These are phyloP conservation scores for Nomada goodeniana DNA, from an alignment of 2,888 invertebrate genomes.

Conservation along the genomic window DNA sequence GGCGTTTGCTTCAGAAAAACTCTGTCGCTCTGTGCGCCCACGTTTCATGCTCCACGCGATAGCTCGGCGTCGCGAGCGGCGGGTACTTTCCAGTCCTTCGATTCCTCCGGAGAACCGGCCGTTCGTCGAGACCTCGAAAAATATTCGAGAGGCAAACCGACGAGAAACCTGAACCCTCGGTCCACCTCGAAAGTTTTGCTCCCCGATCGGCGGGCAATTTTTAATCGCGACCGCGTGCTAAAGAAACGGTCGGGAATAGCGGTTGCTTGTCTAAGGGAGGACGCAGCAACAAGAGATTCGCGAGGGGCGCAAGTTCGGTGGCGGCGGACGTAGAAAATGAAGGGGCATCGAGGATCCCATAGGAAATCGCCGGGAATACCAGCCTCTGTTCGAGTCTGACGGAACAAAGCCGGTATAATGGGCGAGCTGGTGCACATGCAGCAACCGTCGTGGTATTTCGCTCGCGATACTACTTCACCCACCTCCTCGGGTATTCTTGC, in stretches of 20 bases:
- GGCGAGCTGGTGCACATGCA: constrained; percentile 55
- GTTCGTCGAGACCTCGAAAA: too few relatives aligned
- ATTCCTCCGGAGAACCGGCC: too few relatives aligned
- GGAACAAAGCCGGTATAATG: constrained; percentile 68
- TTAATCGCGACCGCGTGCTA: not conserved
- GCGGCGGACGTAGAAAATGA: constrained; percentile 56
- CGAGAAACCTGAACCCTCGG: too few relatives aligned
- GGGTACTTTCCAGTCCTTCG: not conserved
- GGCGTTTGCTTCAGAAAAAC: constrained; percentile 44
- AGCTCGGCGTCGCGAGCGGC: not conserved
- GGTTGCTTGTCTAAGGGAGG: constrained; percentile 9
- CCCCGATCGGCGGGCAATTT: not conserved
- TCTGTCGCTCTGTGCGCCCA: constrained; percentile 43
- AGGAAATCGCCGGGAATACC: constrained; percentile 68
- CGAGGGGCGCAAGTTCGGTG: not conserved
- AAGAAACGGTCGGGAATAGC: not conserved
- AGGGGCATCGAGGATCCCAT: constrained; percentile 63
- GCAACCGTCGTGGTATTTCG: constrained; percentile 57
- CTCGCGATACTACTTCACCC: constrained; percentile 39
- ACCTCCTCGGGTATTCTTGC: constrained; percentile 40
- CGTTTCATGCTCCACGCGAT: constrained; percentile 29
- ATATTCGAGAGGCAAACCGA: too few relatives aligned
- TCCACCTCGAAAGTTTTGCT: too few relatives aligned
- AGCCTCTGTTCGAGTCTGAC: constrained; percentile 61
- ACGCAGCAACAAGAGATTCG: not conserved